Evolutionary conservation across 2,888 invertebrate genomes (phyloP).

Genomic region (Sabatieria punctata): DNA sequence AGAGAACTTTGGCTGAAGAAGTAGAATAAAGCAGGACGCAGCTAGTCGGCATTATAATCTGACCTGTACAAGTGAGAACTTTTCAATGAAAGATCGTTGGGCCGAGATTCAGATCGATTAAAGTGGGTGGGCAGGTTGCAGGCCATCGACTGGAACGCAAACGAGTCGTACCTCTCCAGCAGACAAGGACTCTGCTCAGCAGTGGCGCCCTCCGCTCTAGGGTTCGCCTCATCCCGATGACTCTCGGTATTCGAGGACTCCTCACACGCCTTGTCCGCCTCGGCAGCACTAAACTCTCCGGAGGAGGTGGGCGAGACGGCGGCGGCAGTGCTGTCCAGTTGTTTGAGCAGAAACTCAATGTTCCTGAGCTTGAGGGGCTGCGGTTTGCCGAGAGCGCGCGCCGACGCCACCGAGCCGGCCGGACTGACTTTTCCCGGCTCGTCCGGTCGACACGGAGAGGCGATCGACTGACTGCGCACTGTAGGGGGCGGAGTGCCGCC

Average conservation of each 20-base stretch:
- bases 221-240: background rate
- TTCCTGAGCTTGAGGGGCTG: conserved; percentile 20
- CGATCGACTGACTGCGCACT: background rate
- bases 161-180: no score
- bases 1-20: no score
- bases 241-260: conserved; percentile 9
- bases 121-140: no score
- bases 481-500: background rate
- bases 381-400: conserved; percentile 11
- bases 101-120: no score
- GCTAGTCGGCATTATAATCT: no score
- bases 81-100: no score
- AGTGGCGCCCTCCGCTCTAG: no score
- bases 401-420: conserved; percentile 11
- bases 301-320: background rate
- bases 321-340: conserved; percentile 10
- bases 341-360: conserved; percentile 19
- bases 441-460: background rate
- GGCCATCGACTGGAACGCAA: no score
- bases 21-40: no score
- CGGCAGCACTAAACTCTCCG: conserved; percentile 5
- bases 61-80: no score
- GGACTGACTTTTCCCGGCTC: conserved; percentile 9
- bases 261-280: conserved; percentile 6
- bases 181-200: no score